Evolutionary conservation across 2,888 invertebrate species (phyloP).

Genomic region (Lamellibrachia columna): DNA sequence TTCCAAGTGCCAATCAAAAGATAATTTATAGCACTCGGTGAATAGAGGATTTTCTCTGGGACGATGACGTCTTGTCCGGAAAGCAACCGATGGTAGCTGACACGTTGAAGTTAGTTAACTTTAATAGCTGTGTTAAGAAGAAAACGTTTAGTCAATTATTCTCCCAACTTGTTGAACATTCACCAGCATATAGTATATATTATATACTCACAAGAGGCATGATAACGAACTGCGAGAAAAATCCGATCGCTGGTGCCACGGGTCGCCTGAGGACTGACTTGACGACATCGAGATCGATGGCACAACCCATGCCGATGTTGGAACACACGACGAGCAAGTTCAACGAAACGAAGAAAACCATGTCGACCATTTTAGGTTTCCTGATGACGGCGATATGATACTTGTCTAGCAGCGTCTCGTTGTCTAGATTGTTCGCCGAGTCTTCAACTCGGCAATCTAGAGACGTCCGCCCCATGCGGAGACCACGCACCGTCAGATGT

Average conservation of each 20-base stretch:
- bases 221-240: constrained; percentile 67
- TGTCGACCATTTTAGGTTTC: constrained; percentile 32
- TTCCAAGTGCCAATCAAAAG: too few relatives aligned
- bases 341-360: constrained; percentile 59
- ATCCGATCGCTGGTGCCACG: constrained; percentile 67
- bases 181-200: too few relatives aligned
- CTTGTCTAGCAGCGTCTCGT: background rate
- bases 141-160: too few relatives aligned
- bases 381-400: background rate
- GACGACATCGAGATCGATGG: constrained; percentile 60
- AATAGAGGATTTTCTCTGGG: too few relatives aligned
- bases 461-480: background rate
- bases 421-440: background rate
- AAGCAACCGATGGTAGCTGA: too few relatives aligned
- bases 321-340: constrained; percentile 53
- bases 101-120: too few relatives aligned
- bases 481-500: background rate
- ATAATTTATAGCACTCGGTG: too few relatives aligned
- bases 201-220: constrained; percentile 67
- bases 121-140: too few relatives aligned
- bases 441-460: background rate
- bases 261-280: constrained; percentile 64
- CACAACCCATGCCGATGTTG: constrained; percentile 64
- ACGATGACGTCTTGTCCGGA: too few relatives aligned
- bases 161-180: too few relatives aligned